A percentile compares a stretch with the other conserved stretches of the same genome.
These are phyloP conservation scores for Lemur catta DNA, from an alignment of 2,797 vertebrate species.

Conservation along the genomic window DNA sequence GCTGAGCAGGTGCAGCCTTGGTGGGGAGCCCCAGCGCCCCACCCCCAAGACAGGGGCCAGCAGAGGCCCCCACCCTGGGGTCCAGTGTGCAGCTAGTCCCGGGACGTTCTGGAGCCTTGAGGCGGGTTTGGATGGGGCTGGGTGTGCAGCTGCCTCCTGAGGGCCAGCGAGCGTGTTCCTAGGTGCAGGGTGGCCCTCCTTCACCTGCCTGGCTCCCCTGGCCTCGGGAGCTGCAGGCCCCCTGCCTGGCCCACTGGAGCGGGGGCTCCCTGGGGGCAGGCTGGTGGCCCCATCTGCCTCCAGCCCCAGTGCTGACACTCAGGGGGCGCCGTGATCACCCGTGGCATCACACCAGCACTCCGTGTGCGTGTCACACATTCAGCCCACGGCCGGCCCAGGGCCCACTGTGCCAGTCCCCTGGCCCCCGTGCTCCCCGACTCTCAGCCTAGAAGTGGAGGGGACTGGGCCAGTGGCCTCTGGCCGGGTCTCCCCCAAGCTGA, in stretches of 20 bases:
- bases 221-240: background rate
- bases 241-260: background rate
- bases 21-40: background rate
- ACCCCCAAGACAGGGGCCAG: background rate
- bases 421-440: fast-evolving
- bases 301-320: fast-evolving
- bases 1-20: background rate
- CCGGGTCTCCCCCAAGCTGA: background rate
- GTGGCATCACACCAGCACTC: fast-evolving
- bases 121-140: background rate
- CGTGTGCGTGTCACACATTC: fast-evolving
- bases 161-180: background rate
- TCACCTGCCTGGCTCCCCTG: too few species aligned
- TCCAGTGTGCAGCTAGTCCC: background rate
- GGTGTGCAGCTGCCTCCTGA: background rate
- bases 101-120: background rate
- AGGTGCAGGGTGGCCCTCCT: background rate
- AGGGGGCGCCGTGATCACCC: fast-evolving
- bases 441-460: background rate
- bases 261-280: background rate
- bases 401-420: background rate
- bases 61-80: background rate
- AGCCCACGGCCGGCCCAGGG: background rate
- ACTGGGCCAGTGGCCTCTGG: fast-evolving
- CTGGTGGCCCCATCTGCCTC: too few species aligned